Evolutionary conservation across 2,888 invertebrate genomes (phyloP), one percentile per base, ranked within the genome.

Genomic region (Phengaris arion): DNA sequence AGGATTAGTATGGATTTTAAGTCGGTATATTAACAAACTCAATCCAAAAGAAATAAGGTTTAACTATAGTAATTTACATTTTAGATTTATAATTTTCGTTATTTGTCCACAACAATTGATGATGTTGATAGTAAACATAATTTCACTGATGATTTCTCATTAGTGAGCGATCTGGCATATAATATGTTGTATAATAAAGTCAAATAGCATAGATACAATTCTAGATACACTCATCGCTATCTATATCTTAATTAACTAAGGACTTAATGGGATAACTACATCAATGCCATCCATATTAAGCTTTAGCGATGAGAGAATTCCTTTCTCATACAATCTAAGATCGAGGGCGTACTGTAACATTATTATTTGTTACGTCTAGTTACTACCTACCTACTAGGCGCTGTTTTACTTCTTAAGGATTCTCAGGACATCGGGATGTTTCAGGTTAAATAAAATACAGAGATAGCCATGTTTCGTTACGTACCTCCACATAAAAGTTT

Each of bases 241-340:
- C 15, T 59, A 10, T 59, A 59, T 59, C 59, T 59, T 22, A 22
- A 59, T 59, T 59, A 22, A 1, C 22, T 59, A 15, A 22, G 22
- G 59, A 59, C 22, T 59, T 22, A 59, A 59, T 59, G 59, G 22
- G 59, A 22, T 59, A 59, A 59, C 15, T 59, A 59, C 22, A 22
- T 59, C 59, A 59, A 22, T 22, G 22, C 10, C 22, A 59, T 5
- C 9, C 57, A n/a, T 9, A 59, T 22, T 59, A 59, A 22, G 22
- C 3, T 22, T 22, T 59, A 9, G 15, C 15, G 22, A 59, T 15
- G 22, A 59, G 10, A 15, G 10, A 10, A 22, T 59, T 22, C 22
- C 10, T 22, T 57, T 59, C 10, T 59, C 22, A 22, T 22, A 22
- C 22, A 1, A 22, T 10, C 10, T 22, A 22, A 59, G 2, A 59